Percentiles rank a stretch among this genome's conserved stretches.
Conservation (phyloP, 2,113 vertebrate genomes). For the Corythornis cristatus region DNA sequence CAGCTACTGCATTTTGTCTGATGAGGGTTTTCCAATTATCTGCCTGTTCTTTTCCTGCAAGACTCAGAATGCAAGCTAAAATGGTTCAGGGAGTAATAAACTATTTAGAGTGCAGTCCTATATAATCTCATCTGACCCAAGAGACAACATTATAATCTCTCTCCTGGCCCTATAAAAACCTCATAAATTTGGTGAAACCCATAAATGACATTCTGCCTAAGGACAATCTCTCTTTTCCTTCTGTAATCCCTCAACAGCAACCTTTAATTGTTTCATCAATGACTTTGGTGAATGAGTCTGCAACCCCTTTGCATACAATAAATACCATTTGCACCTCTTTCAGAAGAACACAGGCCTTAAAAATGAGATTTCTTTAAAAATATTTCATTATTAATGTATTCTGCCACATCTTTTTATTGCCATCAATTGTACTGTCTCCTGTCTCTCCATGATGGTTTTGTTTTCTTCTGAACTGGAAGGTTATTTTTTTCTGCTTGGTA, state of each 20-base stretch:
- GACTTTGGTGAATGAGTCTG: background rate
- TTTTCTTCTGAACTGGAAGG: background rate
- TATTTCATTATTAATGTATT: background rate
- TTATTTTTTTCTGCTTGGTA: background rate
- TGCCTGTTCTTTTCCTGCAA: background rate
- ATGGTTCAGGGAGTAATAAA: slow-evolving; percentile 26
- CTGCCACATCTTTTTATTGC: background rate
- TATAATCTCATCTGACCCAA: slow-evolving; percentile 30
- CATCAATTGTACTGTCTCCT: background rate
- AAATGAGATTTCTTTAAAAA: background rate
- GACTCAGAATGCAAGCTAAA: background rate
- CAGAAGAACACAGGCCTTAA: background rate
- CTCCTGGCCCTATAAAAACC: slow-evolving; percentile 13
- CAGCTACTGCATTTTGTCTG: background rate
- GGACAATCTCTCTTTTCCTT: background rate
- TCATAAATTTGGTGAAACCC: slow-evolving; percentile 8
- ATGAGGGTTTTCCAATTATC: background rate
- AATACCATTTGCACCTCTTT: background rate
- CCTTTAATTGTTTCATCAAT: background rate
- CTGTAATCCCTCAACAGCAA: background rate
- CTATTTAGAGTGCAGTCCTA: background rate
- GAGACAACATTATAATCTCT: background rate
- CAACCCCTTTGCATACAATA: background rate
- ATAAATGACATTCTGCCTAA: background rate
- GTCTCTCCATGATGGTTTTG: background rate